Base-by-base conservation (phyloP, 2,113 vertebrate species). In the Labeo catla region DNA sequence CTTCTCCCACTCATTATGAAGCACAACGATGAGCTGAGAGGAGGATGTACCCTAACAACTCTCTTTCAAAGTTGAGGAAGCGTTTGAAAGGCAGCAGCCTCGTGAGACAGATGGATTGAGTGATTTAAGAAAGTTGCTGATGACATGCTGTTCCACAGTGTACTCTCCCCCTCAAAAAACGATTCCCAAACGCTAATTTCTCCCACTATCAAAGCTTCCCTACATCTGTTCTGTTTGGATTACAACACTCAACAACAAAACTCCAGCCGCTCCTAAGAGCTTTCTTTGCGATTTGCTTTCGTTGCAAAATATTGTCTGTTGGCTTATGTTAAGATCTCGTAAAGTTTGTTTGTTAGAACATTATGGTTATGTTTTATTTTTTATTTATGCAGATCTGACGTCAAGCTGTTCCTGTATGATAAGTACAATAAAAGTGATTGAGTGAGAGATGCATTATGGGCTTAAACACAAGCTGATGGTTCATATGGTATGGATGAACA, bases 31-130 rank as follows among this genome's bases (percentile, higher is more conserved):
- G 70, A 9, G 19, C 72, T 12, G 21, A 50, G 73, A 76, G 45
- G 11, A 49, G 73, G 73, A 76, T 45, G 70, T 73, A 73, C 70
- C 73, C 45, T 49, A 34, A 59, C 54, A 39, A 34, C 57, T 65
- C 83, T 65, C 23, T 61, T 54, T 79, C 49, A 59, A 23, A 79
- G 63, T 34, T 36, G 36, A 61, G 50, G 34, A 63, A 70, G 39
- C 28, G 81, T 63, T 77, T 77, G n/a, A 70, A 47, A 28, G 65
- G 76, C 66, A n/a, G 49, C 34, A 66, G 47, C 45, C 59, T 84
- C 63, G 63, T 36, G 89, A 91, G 91, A 91, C 91, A 85, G 84
- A 68, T 89, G 93, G 91, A 94, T 93, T 92, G 93, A 92, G 89
- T 76, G 84, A 39, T 73, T 91, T 78, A 66, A 87, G 90, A 92